Conservation (phyloP, 2,888 invertebrate genomes). For the Sinhomidia bicolor region DNA sequence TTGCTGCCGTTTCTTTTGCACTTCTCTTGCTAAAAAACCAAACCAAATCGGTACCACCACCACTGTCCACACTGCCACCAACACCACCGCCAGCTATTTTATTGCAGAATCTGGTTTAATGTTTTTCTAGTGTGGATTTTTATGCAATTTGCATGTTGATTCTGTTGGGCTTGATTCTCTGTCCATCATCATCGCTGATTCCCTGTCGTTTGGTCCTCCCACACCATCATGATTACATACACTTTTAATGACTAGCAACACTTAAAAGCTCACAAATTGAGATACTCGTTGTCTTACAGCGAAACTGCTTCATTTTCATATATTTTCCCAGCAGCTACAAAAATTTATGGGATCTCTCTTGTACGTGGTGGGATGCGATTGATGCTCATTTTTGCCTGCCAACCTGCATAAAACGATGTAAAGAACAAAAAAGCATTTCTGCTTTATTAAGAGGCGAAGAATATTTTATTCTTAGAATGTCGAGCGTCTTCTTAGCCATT, state of each 20-base stretch:
- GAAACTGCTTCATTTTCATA: too few species aligned
- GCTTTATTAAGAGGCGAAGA: too few species aligned
- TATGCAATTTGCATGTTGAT: constrained; percentile 4
- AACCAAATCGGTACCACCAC: not conserved
- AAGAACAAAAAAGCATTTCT: too few species aligned
- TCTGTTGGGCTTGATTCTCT: not conserved
- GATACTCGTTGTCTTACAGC: too few species aligned
- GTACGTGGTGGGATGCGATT: not conserved
- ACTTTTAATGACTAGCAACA: not conserved
- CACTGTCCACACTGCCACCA: not conserved
- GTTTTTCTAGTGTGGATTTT: not conserved
- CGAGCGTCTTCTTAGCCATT: constrained; percentile 22
- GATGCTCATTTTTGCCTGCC: not conserved
- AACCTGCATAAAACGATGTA: not conserved
- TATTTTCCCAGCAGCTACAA: constrained; percentile 37
- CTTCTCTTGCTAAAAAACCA: too few species aligned
- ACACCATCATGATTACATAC: not conserved
- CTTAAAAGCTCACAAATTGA: too few species aligned
- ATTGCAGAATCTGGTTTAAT: constrained; percentile 46
- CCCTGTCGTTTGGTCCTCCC: not conserved
- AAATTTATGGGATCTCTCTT: constrained; percentile 15
- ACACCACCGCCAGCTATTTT: not conserved
- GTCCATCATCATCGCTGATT: not conserved
- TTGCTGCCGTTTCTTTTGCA: not conserved
- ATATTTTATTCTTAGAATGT: too few species aligned